These are phyloP conservation scores for Hypotaenidia okinawae DNA, from an alignment of 2,797 vertebrate genomes.

Conservation along the genomic window DNA sequence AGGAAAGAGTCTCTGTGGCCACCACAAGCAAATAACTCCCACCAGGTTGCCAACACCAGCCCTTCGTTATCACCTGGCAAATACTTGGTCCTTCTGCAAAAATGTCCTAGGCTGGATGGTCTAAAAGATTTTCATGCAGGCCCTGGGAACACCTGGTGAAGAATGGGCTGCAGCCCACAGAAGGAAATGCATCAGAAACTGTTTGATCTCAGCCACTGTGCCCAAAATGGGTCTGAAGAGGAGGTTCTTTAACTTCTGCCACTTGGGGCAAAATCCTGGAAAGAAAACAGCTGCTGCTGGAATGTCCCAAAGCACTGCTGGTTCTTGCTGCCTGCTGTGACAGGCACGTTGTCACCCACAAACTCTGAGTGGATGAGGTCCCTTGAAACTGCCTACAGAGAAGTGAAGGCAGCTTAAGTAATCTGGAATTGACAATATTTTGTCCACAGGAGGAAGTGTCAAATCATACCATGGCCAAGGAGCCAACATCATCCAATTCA, in stretches of 20 bases:
- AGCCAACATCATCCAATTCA: background rate
- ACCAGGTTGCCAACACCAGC: background rate
- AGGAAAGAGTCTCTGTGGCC: background rate
- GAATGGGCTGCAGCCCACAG: background rate
- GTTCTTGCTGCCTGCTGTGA: background rate
- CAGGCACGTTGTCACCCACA: background rate
- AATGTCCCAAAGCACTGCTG: background rate
- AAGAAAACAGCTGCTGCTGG: background rate
- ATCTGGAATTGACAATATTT: background rate
- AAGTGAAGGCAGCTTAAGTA: background rate
- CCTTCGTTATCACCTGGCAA: background rate
- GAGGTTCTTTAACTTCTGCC: background rate
- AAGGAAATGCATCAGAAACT: background rate
- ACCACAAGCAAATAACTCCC: background rate
- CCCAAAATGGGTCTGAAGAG: background rate
- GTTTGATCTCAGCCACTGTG: background rate
- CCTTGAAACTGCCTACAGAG: background rate
- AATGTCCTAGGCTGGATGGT: background rate
- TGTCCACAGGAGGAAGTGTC: accelerated
- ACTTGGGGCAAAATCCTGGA: background rate
- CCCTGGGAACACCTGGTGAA: background rate
- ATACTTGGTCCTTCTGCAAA: background rate
- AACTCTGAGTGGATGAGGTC: background rate
- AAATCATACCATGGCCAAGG: background rate
- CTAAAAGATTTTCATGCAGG: background rate